A percentile compares a stretch with the other conserved stretches of the same genome.
Evolutionary conservation across 2,888 invertebrate species (phyloP).

Genomic region (Crioceris asparagi): DNA sequence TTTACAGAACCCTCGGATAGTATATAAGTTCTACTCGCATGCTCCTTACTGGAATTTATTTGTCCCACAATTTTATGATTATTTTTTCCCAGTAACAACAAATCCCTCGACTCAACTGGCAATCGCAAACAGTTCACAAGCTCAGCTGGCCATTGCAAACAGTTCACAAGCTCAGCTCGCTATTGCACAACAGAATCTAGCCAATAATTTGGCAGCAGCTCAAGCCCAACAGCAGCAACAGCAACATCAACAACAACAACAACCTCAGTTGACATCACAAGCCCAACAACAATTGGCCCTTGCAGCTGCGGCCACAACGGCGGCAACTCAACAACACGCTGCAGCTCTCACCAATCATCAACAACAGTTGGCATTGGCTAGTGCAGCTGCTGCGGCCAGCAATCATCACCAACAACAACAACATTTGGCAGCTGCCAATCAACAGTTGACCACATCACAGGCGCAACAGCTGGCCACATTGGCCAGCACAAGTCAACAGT

Average conservation of each 20-base stretch:
- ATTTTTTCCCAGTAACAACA: conserved; percentile 31
- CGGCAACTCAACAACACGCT: no score
- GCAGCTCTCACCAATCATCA: no score
- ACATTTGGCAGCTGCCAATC: conserved; percentile 18
- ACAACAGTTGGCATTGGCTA: no score
- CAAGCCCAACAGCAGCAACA: conserved; percentile 32
- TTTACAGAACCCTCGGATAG: no score
- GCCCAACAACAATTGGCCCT: conserved; percentile 30
- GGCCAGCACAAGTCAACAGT: no score
- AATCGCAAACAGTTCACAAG: conserved; percentile 35
- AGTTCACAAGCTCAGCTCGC: conserved; percentile 33
- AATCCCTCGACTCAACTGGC: conserved; percentile 35
- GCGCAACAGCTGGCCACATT: conserved; percentile 31
- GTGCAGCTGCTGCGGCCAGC: conserved; percentile 27
- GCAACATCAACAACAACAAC: conserved; percentile 33
- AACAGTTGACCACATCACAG: conserved; percentile 18
- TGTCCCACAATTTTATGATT: background rate
- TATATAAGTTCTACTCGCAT: no score
- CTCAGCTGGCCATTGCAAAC: conserved; percentile 35
- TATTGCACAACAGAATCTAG: conserved; percentile 36
- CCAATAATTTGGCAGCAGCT: conserved; percentile 31
- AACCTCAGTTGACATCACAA: conserved; percentile 31
- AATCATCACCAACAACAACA: conserved; percentile 28
- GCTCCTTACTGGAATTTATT: conserved; percentile 2
- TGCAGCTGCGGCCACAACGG: conserved; percentile 22